Evolutionary conservation across 2,113 vertebrate genomes (phyloP).

Genomic region (Psettodes erumei): DNA sequence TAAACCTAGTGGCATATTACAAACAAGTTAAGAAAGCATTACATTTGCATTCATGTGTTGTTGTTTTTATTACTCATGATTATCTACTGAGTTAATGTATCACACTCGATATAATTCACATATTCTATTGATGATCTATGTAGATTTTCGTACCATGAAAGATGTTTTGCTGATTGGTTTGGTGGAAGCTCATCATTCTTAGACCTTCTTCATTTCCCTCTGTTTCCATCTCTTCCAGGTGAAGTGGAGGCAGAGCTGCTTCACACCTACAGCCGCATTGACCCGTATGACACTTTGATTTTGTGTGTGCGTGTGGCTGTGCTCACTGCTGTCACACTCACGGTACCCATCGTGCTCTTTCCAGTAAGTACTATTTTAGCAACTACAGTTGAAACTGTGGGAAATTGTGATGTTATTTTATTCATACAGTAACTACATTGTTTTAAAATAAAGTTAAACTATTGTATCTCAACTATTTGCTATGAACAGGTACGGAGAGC

Average conservation of each 20-base stretch:
- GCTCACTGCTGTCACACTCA: conserved; percentile 95
- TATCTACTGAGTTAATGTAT: too few species aligned
- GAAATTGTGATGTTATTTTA: neutral
- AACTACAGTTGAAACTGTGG: neutral
- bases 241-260: conserved; percentile 94
- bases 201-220: conserved; percentile 1
- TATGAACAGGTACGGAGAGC: conserved; percentile 90
- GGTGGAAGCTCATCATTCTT: neutral
- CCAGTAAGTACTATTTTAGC: conserved; percentile 85
- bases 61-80: neutral
- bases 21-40: neutral
- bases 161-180: neutral
- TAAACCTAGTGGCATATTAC: neutral
- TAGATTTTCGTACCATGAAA: neutral
- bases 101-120: neutral
- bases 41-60: too few species aligned
- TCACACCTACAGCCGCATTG: conserved; percentile 95
- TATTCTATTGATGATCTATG: neutral
- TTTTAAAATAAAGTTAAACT: neutral
- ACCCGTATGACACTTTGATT: conserved; percentile 91
- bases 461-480: too few species aligned
- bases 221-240: conserved; percentile 76
- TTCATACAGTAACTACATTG: neutral
- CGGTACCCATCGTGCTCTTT: conserved; percentile 97
- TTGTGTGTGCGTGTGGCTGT: conserved; percentile 96